Base-by-base conservation (phyloP, 2,113 vertebrate genomes). In the Potamarius usumacintae region DNA sequence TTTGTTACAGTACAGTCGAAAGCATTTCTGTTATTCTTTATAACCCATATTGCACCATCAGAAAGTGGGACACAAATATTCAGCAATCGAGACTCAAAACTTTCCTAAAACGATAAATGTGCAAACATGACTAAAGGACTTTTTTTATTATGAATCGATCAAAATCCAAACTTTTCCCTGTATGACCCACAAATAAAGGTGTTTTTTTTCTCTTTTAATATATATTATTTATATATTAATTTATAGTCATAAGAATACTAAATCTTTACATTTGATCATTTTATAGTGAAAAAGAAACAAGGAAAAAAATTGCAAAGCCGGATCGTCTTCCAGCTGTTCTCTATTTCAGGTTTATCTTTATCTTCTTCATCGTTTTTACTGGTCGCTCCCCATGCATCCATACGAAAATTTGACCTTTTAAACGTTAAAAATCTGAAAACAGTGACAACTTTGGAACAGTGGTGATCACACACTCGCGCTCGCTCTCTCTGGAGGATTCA, bases 401-500 rank as follows among this genome's bases (percentile, higher is more conserved):
- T 97, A 97, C 95, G 97, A 97, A 97, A 79, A 79, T 30, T 42
- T 82, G 65, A 52, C 42, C 42, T 85, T 77, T 60, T 57, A 88
- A 90, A 83, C 95, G 94, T 85, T 96, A 95, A 91, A 94, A 92
- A 93, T 92, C 95, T 94, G 95, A 96, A 96, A 94, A 95, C 95
- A 95, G 97, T 96, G 96, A 96, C 97, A 96, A 96, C 93, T 97
- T 95, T 95, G 96, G 97, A 96, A 96, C 96, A 95, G 95, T 96
- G 86, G 96, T 96, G 86, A 92, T 91, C 90, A 92, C 76, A 89
- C 90, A 90, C 90, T 85, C 93, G 90, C 90, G 50, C 79, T 60
- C 69, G 18, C 89, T 87, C 90, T 65, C 55, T 25, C 65, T 42
- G 10, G 25, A 85, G 52, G 20, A 83, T 89, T 86, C 90, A 80